Evolutionary conservation across 2,888 invertebrate genomes (phyloP).

Genomic region (Allolobophora icterica): DNA sequence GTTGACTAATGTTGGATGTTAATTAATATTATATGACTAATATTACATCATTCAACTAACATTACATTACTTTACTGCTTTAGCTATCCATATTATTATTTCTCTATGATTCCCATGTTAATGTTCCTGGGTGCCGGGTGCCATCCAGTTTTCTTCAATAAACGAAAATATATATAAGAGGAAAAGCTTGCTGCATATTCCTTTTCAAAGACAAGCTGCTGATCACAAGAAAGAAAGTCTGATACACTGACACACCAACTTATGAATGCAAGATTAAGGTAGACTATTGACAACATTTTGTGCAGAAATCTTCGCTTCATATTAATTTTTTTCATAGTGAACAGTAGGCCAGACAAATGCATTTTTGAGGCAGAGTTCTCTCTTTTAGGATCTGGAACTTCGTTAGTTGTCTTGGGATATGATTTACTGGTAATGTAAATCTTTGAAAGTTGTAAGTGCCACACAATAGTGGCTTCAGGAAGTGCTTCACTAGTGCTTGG

Average conservation of each 20-base stretch:
- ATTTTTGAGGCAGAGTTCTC: not conserved
- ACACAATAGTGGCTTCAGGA: not conserved
- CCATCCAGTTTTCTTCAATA: too few species aligned
- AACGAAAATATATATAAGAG: too few species aligned
- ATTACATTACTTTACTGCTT: too few species aligned
- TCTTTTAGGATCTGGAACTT: not conserved
- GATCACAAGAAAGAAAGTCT: slow-evolving; percentile 55
- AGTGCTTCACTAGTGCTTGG: too few species aligned
- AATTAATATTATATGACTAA: too few species aligned
- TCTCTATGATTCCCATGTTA: too few species aligned
- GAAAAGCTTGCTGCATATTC: slow-evolving; percentile 62
- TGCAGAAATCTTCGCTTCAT: too few species aligned
- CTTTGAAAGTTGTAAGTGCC: not conserved
- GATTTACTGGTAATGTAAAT: not conserved
- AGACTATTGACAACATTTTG: not conserved
- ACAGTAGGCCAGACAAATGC: too few species aligned
- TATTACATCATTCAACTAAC: too few species aligned
- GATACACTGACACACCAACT: slow-evolving; percentile 45
- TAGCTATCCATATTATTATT: too few species aligned
- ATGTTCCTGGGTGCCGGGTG: too few species aligned
- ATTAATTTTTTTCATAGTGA: not conserved
- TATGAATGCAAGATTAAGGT: slow-evolving; percentile 25
- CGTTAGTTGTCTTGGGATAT: not conserved
- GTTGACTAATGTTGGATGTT: too few species aligned
- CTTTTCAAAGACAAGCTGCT: slow-evolving; percentile 60